These are phyloP conservation scores for Pilophorus perplexus DNA, from an alignment of 2,888 invertebrate genomes.

Conservation along the genomic window DNA sequence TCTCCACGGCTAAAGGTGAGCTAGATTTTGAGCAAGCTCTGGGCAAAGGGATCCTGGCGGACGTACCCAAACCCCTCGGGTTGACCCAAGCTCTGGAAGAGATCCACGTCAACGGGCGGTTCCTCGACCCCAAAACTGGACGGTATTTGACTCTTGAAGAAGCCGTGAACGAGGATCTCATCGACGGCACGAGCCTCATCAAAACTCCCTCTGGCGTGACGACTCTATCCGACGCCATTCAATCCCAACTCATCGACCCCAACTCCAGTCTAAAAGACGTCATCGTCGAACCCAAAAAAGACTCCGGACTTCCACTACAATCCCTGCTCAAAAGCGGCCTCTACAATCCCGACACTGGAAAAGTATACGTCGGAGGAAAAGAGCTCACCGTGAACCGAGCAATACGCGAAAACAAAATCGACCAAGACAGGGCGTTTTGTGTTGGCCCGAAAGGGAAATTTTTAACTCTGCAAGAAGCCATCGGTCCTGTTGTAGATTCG, in stretches of 20 bases:
- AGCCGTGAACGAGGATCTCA: conserved; percentile 71
- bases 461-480: conserved; percentile 26
- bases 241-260: conserved; percentile 67
- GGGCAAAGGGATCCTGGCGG: conserved; percentile 76
- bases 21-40: conserved; percentile 82
- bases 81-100: conserved; percentile 77
- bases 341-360: conserved; percentile 21
- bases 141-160: conserved; percentile 74
- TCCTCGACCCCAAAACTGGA: conserved; percentile 73
- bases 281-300: conserved; percentile 61
- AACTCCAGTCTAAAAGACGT: conserved; percentile 78
- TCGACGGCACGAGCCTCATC: conserved; percentile 64
- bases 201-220: conserved; percentile 69
- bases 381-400: conserved; percentile 62
- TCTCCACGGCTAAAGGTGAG: conserved; percentile 20
- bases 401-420: conserved; percentile 32
- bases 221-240: conserved; percentile 72
- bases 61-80: conserved; percentile 76
- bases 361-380: conserved; percentile 68
- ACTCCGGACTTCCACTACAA: conserved; percentile 28
- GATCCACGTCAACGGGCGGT: conserved; percentile 78
- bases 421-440: conserved; percentile 20
- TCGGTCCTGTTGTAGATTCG: conserved; percentile 53
- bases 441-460: conserved; percentile 23
- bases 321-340: conserved; percentile 28